Percentiles rank a stretch among this genome's conserved stretches.
Evolutionary conservation across 2,113 vertebrate genomes (phyloP).

Genomic region (Meles meles): DNA sequence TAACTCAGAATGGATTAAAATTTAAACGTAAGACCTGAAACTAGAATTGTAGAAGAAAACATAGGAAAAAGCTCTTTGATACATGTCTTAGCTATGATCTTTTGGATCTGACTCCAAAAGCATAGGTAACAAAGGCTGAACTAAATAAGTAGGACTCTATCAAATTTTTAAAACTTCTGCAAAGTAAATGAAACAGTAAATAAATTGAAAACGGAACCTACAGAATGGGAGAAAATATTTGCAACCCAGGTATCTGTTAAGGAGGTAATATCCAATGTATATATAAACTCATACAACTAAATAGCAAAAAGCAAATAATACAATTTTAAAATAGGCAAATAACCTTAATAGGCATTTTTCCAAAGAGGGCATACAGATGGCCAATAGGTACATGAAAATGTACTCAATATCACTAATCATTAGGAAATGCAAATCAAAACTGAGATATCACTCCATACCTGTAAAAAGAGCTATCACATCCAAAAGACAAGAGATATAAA

Average conservation of each 20-base stretch:
- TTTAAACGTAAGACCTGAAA: neutral
- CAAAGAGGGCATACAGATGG: too few relatives aligned
- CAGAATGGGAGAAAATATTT: neutral
- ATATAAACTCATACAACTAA: neutral
- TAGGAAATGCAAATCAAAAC: neutral
- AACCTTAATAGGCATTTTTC: neutral
- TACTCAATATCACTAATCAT: neutral
- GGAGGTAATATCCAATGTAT: neutral
- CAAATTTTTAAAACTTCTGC: neutral
- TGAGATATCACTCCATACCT: neutral
- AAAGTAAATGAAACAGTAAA: neutral
- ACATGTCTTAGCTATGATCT: neutral
- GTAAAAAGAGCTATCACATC: neutral
- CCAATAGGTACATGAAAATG: neutral
- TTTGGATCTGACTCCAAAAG: neutral
- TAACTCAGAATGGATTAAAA: neutral
- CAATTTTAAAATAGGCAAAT: neutral
- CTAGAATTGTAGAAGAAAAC: neutral
- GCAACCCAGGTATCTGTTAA: neutral
- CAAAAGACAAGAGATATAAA: neutral
- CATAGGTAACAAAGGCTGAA: neutral
- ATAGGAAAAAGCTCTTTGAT: neutral
- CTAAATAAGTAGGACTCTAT: neutral
- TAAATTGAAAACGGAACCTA: neutral
- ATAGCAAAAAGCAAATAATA: neutral